phyloP scores from a whole-genome alignment of 2,797 vertebrate species.

The Melanotaenia pygmaea region DNA sequence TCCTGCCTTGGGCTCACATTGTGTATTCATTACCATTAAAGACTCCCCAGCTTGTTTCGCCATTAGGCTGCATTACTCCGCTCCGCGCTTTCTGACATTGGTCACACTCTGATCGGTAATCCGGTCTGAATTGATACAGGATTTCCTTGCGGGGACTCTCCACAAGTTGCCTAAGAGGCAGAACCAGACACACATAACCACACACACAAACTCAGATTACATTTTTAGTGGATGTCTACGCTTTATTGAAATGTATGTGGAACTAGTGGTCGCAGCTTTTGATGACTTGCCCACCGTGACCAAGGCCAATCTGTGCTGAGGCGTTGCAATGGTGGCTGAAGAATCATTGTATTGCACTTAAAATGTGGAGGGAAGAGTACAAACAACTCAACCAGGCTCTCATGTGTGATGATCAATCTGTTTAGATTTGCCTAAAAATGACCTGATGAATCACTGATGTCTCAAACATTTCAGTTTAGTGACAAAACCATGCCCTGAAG shows the following conservation, averaged over 20 bases:
- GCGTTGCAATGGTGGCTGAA: slow-evolving; percentile 9
- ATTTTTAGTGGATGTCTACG: slow-evolving; percentile 8
- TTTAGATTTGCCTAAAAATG: not conserved
- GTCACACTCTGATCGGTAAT: slow-evolving; percentile 76
- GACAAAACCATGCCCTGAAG: not conserved
- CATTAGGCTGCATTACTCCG: slow-evolving; percentile 77
- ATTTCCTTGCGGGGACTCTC: slow-evolving; percentile 67
- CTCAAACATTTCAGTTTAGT: not conserved
- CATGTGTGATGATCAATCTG: not conserved
- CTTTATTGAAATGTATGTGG: slow-evolving; percentile 27
- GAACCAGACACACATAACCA: slow-evolving; percentile 23
- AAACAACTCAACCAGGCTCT: slow-evolving; percentile 7
- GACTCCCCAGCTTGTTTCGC: slow-evolving; percentile 75
- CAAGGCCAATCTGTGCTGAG: slow-evolving; percentile 42
- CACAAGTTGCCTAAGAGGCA: slow-evolving; percentile 27
- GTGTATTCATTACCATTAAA: slow-evolving; percentile 83
- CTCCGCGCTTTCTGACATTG: slow-evolving; percentile 74
- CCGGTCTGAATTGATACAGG: slow-evolving; percentile 69
- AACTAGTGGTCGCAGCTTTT: slow-evolving; percentile 40
- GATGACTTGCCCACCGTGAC: slow-evolving; percentile 44
- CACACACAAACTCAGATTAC: slow-evolving; percentile 32
- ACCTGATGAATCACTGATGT: slow-evolving; percentile 3
- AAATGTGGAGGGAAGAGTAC: slow-evolving; percentile 4
- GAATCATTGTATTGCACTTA: slow-evolving; percentile 5
- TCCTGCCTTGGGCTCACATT: slow-evolving; percentile 72